Evolutionary conservation across 2,888 invertebrate genomes (phyloP).

Genomic region (Serrognathus titanus): DNA sequence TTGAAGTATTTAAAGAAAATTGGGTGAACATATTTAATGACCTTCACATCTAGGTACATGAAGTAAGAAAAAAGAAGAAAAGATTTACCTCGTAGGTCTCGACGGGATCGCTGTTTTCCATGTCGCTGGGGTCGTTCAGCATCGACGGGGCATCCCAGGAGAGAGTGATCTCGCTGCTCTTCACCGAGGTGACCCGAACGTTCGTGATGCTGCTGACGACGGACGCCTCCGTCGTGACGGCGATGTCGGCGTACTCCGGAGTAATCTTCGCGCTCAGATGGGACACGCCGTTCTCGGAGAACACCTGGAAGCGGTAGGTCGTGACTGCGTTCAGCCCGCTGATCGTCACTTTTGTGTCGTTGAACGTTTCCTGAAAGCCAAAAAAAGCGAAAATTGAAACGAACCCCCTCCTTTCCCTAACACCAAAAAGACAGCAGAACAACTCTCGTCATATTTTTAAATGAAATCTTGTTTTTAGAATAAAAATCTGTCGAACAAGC

Average conservation of each 20-base stretch:
- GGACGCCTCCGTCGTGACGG: constrained; percentile 86
- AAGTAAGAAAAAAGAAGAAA: too few species aligned
- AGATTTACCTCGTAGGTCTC: constrained; percentile 51
- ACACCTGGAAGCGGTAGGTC: constrained; percentile 87
- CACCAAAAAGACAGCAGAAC: constrained; percentile 6
- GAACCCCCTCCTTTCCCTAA: too few species aligned
- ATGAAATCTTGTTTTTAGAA: too few species aligned
- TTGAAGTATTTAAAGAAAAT: too few species aligned
- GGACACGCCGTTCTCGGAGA: constrained; percentile 87
- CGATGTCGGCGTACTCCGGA: constrained; percentile 77
- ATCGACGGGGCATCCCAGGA: constrained; percentile 84
- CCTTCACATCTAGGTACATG: too few species aligned
- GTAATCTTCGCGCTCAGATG: constrained; percentile 54
- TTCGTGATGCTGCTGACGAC: constrained; percentile 80
- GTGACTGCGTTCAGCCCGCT: constrained; percentile 89
- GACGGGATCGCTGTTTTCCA: constrained; percentile 47
- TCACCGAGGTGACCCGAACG: constrained; percentile 74
- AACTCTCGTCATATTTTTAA: not conserved
- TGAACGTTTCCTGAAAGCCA: constrained; percentile 67
- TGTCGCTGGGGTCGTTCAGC: constrained; percentile 57
- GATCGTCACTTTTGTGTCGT: constrained; percentile 88
- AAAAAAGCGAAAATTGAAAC: constrained; percentile 6
- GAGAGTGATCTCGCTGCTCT: constrained; percentile 78
- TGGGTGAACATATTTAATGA: too few species aligned
- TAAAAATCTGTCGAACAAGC: too few species aligned